Evolutionary conservation across 53 echinoderm and acorn worm genomes (phyloP).

Genomic region (Actinopyga echinites): DNA sequence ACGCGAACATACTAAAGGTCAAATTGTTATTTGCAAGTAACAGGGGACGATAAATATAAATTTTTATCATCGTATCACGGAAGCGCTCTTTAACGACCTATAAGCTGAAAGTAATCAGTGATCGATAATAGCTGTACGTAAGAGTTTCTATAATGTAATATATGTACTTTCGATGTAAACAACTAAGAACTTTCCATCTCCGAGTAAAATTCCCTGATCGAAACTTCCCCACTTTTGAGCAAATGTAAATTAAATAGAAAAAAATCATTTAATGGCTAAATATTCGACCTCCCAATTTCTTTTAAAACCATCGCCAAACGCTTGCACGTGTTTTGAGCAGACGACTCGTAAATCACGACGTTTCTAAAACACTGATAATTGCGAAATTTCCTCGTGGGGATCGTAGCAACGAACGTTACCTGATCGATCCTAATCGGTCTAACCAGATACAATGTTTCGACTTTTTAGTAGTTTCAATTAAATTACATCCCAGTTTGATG

Average conservation of each 20-base stretch:
- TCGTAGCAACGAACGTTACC: background rate
- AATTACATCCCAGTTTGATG: background rate
- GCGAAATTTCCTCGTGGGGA: background rate
- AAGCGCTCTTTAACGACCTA: too few species aligned
- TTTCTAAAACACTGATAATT: background rate
- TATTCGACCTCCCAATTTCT: constrained; percentile 33
- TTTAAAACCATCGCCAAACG: background rate
- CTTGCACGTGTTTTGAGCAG: constrained; percentile 30
- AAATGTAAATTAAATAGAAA: constrained; percentile 12
- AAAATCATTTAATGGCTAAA: constrained; percentile 16
- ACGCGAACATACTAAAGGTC: too few species aligned
- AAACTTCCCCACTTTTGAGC: constrained; percentile 17
- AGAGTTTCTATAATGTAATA: too few species aligned
- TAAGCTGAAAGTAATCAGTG: too few species aligned
- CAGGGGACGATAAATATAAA: too few species aligned
- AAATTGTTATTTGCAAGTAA: too few species aligned
- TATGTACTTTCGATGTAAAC: too few species aligned
- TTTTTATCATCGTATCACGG: too few species aligned
- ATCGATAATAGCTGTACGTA: too few species aligned
- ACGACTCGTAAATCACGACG: background rate
- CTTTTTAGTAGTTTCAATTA: constrained; percentile 14
- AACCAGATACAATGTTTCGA: constrained; percentile 35
- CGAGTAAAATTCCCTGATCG: constrained; percentile 19
- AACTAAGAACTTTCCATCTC: background rate
- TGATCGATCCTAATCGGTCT: constrained; percentile 3